A percentile compares a stretch with the other conserved stretches of the same genome.
These are phyloP conservation scores for Lophotriccus pileatus DNA, from an alignment of 2,797 vertebrate species.

Conservation along the genomic window DNA sequence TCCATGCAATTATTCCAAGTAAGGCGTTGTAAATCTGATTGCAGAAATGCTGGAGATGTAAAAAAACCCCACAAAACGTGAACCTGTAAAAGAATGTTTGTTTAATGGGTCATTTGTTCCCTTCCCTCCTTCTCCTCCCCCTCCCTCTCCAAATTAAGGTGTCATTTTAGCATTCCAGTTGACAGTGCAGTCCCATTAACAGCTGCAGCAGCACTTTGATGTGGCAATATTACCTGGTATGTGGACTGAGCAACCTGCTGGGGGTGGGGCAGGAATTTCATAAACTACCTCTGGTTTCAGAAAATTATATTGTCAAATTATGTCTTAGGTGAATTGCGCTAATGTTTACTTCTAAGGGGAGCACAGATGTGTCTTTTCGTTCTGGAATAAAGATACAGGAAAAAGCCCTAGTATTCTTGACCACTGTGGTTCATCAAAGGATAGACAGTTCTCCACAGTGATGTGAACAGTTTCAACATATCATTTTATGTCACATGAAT, in stretches of 20 bases:
- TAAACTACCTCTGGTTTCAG: constrained; percentile 3
- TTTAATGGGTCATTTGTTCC: background rate
- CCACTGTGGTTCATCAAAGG: background rate
- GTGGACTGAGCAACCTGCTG: background rate
- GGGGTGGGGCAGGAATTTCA: constrained; percentile 9
- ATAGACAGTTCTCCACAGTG: background rate
- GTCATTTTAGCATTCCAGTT: background rate
- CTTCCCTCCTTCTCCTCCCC: background rate
- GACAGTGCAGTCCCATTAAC: background rate
- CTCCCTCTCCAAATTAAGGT: background rate
- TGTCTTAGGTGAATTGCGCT: background rate
- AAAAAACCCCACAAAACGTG: rapidly evolving
- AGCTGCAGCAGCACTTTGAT: constrained; percentile 27
- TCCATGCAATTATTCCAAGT: background rate
- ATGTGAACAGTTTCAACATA: background rate
- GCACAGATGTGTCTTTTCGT: background rate
- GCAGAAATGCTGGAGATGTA: background rate
- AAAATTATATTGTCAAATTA: constrained; percentile 7
- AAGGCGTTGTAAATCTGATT: background rate
- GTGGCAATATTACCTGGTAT: background rate
- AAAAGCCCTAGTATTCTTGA: background rate
- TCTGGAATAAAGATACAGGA: background rate
- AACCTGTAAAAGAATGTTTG: background rate
- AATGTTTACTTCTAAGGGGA: background rate
- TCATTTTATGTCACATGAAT: background rate